A percentile compares a stretch with the other conserved stretches of the same genome.
Conservation (phyloP, 2,113 vertebrate genomes). For the Neodon shergylaensis region DNA sequence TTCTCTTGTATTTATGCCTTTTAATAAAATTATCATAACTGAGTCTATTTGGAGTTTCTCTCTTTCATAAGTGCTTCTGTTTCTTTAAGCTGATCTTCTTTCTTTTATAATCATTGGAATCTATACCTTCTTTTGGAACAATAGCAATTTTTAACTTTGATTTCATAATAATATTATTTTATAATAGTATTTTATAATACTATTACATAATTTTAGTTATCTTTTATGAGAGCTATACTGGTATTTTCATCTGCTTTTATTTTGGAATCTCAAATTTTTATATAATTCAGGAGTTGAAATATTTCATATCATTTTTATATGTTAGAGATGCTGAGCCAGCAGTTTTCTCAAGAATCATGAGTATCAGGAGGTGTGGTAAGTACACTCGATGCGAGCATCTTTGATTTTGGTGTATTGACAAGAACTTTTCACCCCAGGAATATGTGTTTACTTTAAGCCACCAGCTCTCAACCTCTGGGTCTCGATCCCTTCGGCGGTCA, state of each 20-base stretch:
- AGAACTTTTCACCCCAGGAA: not conserved
- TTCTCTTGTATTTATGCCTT: not conserved
- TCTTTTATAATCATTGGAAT: not conserved
- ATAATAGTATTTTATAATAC: not conserved
- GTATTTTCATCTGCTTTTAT: not conserved
- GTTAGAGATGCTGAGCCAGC: not conserved
- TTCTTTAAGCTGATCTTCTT: not conserved
- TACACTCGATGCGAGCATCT: not conserved
- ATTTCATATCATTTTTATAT: not conserved
- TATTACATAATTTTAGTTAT: not conserved
- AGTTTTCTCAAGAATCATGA: not conserved
- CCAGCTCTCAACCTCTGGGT: not conserved
- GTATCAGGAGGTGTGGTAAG: not conserved
- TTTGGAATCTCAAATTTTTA: not conserved
- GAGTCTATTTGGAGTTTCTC: not conserved
- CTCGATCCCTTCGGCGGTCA: rapidly evolving
- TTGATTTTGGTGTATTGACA: not conserved
- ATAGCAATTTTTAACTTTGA: not conserved
- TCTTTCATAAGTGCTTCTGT: not conserved
- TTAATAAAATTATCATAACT: not conserved
- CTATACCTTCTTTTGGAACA: not conserved
- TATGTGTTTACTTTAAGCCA: not conserved
- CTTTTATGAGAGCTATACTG: not conserved
- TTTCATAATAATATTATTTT: not conserved
- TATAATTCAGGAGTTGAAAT: not conserved